Evolutionary conservation across 2,888 invertebrate genomes (phyloP), one percentile per base, ranked within the genome.

Genomic region (Eurytoma californica): DNA sequence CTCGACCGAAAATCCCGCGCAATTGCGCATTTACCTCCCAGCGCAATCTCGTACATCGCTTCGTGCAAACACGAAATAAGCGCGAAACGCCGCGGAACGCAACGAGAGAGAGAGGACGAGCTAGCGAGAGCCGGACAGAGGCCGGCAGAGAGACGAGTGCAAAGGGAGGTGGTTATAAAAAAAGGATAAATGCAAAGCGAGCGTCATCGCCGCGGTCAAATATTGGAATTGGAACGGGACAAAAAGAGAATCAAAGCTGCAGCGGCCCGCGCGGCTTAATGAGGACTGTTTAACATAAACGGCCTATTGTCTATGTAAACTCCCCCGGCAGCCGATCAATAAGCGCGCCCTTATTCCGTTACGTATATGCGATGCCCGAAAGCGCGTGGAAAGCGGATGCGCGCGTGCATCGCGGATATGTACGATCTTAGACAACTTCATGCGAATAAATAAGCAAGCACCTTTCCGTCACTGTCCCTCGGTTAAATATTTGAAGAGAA

Each of bases 1-100:
- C 20, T 72, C 72, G 55, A 72, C 61, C 55, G 55, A 63, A 66
- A 66, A 66, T 74, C 49, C 66, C 57, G 66, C 47, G 14, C 65
- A 57, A 73, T 65, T 55, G 73, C 57, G 66, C 66, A 74, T 74
- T 66, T n/a, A 57, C n/a, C 49, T 74, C 49, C 47, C 28, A 57
- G 28, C 66, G 72, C 57, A 66, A 74, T 74, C 66, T 74, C 66
- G 49, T 58, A 58, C 55, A n/a, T 24, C 72, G 72, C 57, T 66
- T 66, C 73, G 39, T 66, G 49, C 73, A 73, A 63, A 73, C 39
- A 57, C 47, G 47, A 65, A 63, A 65, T 47, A 47, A 53, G 28
- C 55, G 3, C 3, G 7, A 30, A 30, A 28, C 13, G 7, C 51
- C 9, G 12, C n/a, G 18, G 20, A 61, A 72, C 28, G 61, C 12